Percentiles rank a stretch among this genome's conserved stretches.
These are phyloP conservation scores for Marcusenius ussheri DNA, from an alignment of 2,113 vertebrate species.

Conservation along the genomic window DNA sequence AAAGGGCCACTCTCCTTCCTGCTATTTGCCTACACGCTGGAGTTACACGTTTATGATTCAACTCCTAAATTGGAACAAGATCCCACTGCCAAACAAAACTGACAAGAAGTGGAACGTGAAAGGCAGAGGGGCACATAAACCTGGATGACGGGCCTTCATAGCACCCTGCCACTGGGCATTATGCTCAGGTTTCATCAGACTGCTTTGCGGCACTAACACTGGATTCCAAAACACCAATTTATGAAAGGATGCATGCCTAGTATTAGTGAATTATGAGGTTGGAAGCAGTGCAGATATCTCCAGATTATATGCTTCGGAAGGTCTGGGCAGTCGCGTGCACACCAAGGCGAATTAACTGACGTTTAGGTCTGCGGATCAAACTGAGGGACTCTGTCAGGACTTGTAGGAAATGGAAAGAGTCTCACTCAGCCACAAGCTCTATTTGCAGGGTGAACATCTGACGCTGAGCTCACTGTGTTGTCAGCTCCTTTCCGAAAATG, in stretches of 20 bases:
- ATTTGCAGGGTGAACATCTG: background rate
- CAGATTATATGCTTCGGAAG: conserved; percentile 14
- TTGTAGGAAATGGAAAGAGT: background rate
- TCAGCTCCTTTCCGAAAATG: background rate
- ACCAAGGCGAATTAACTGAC: background rate
- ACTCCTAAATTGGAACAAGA: background rate
- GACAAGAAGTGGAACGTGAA: background rate
- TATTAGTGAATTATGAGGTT: conserved; percentile 8
- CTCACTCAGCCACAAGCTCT: background rate
- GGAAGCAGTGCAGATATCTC: background rate
- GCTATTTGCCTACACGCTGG: background rate
- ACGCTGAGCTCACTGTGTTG: background rate
- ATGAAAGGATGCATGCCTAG: background rate
- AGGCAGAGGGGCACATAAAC: background rate
- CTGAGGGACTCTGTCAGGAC: background rate
- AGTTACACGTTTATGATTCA: background rate
- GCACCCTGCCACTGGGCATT: background rate
- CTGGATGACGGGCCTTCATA: background rate
- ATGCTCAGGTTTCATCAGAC: background rate
- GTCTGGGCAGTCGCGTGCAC: background rate
- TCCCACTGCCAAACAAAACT: background rate
- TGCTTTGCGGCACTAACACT: background rate
- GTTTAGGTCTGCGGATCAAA: background rate
- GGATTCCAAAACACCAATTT: conserved; percentile 15
- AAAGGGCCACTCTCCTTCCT: background rate